phyloP scores from a whole-genome alignment of 1,140 invertebrate genomes.

The Musca domestica region DNA sequence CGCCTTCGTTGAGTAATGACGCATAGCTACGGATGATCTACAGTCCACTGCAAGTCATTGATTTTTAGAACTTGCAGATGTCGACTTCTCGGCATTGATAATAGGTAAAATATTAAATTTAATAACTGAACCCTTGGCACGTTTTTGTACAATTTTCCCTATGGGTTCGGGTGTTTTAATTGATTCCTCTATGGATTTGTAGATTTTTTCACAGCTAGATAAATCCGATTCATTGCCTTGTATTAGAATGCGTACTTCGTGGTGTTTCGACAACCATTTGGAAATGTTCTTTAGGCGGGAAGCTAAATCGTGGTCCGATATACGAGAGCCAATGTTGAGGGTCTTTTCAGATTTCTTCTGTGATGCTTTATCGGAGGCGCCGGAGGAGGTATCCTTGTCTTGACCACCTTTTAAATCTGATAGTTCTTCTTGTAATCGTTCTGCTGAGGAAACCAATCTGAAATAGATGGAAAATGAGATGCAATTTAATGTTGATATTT shows the following conservation, averaged over 20 bases:
- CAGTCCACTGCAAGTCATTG: slow-evolving; percentile 2
- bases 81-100: background rate
- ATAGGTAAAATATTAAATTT: slow-evolving; percentile 61
- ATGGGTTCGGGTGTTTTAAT: slow-evolving; percentile 57
- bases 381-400: background rate
- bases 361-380: slow-evolving; percentile 23
- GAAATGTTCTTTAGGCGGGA: slow-evolving; percentile 61
- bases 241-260: slow-evolving; percentile 63
- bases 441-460: slow-evolving; percentile 40
- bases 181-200: slow-evolving; percentile 55
- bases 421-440: slow-evolving; percentile 40
- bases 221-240: slow-evolving; percentile 54
- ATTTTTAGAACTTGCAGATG: too few species aligned
- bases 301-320: slow-evolving; percentile 64
- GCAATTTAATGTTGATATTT: too few species aligned
- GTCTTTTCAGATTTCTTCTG: slow-evolving; percentile 60
- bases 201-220: slow-evolving; percentile 53
- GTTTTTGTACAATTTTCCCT: slow-evolving; percentile 60
- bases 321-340: slow-evolving; percentile 61
- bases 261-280: slow-evolving; percentile 63
- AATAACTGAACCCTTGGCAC: slow-evolving; percentile 57
- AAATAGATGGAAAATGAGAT: background rate
- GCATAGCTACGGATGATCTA: too few species aligned
- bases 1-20: too few species aligned
- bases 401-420: background rate